Evolutionary conservation across 2,113 vertebrate species (phyloP).

Genomic region (Heterocephalus glaber): DNA sequence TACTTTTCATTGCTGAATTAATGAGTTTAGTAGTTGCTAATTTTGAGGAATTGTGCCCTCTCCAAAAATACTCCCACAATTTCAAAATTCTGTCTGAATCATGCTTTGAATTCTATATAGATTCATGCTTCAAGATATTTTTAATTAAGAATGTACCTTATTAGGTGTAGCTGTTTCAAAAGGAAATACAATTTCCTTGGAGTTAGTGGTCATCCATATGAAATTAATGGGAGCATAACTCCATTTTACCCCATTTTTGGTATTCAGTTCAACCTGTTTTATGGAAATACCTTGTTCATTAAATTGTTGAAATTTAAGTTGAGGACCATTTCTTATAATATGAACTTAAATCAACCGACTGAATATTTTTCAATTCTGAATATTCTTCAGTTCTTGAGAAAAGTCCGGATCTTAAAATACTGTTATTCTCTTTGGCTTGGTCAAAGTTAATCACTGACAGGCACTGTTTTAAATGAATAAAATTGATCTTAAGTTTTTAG

Average conservation of each 20-base stretch:
- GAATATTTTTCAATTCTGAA: not conserved
- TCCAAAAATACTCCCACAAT: not conserved
- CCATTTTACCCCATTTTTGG: not conserved
- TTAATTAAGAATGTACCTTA: slow-evolving; percentile 10
- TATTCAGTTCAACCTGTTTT: not conserved
- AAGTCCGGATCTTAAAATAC: slow-evolving; percentile 7
- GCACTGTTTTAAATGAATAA: slow-evolving; percentile 36
- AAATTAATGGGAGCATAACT: not conserved
- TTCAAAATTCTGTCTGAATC: slow-evolving; percentile 41
- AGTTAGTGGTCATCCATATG: not conserved
- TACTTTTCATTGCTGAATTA: slow-evolving; percentile 1
- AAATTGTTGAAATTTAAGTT: slow-evolving; percentile 34
- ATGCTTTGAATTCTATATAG: slow-evolving; percentile 5
- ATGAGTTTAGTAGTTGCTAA: not conserved
- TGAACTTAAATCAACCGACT: not conserved
- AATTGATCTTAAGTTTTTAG: not conserved
- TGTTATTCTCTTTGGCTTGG: not conserved
- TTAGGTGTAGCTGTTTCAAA: slow-evolving; percentile 10
- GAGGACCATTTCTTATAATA: not conserved
- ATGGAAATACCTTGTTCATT: slow-evolving; percentile 23
- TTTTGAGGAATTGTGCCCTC: slow-evolving; percentile 1
- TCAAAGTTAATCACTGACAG: not conserved
- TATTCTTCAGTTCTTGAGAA: not conserved
- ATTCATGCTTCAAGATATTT: slow-evolving; percentile 50
- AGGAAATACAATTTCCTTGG: slow-evolving; percentile 38